These are phyloP conservation scores for Mesitornis unicolor DNA, from an alignment of 2,113 vertebrate species.

Conservation along the genomic window DNA sequence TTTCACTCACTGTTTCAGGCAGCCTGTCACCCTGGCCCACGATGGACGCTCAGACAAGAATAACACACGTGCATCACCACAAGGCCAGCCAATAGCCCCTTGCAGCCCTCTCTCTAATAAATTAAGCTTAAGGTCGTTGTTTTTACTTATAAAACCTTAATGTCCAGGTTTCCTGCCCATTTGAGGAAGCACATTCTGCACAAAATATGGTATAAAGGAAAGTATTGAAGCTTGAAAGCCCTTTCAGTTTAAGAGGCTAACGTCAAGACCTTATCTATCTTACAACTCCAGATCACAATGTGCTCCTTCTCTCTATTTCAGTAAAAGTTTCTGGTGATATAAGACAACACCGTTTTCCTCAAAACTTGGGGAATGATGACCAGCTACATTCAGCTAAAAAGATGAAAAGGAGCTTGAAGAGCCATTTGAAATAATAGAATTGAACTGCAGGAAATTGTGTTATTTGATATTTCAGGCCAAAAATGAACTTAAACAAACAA, in stretches of 20 bases:
- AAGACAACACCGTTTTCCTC: neutral
- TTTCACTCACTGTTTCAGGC: neutral
- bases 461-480: neutral
- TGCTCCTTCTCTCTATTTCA: neutral
- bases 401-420: neutral
- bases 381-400: neutral
- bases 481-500: neutral
- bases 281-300: neutral
- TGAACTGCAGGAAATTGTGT: neutral
- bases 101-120: neutral
- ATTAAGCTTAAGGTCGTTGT: neutral
- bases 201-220: neutral
- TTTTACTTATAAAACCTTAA: neutral
- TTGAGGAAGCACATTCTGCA: neutral
- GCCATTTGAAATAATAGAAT: neutral
- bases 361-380: neutral
- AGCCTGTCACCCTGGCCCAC: neutral
- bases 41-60: neutral
- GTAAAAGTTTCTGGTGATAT: neutral
- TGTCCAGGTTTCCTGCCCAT: neutral
- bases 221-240: neutral
- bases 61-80: rapidly evolving
- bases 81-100: neutral
- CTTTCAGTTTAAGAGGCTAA: neutral
- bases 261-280: neutral